Conservation (phyloP, 2,113 vertebrate genomes). For the Barbus barbus region DNA sequence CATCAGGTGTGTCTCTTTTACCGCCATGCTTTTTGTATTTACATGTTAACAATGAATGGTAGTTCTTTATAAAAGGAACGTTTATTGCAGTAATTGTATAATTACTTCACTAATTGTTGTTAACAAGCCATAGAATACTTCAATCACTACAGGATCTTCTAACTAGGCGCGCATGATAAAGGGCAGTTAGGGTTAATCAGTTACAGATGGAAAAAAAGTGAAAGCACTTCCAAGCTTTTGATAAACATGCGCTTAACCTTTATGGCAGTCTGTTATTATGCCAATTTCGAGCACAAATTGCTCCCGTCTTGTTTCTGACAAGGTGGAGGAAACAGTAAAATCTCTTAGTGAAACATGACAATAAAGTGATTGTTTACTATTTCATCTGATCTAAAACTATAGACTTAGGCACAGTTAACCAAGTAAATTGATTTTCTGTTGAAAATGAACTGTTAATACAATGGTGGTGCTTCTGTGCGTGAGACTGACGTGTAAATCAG, state of each 20-base stretch:
- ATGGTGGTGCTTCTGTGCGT: conserved; percentile 67
- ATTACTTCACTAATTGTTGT: conserved; percentile 82
- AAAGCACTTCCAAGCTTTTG: conserved; percentile 65
- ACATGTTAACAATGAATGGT: conserved; percentile 68
- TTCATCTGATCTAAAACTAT: neutral
- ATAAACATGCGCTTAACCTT: conserved; percentile 74
- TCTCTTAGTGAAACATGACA: neutral
- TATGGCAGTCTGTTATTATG: conserved; percentile 25
- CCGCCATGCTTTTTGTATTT: conserved; percentile 62
- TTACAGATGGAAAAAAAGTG: conserved; percentile 70
- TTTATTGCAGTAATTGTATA: conserved; percentile 83
- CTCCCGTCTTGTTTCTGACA: conserved; percentile 57
- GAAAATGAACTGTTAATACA: conserved; percentile 46
- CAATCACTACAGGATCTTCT: conserved; percentile 71
- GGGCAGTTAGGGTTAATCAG: conserved; percentile 72
- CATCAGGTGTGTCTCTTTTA: conserved; percentile 18
- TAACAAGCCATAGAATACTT: conserved; percentile 76
- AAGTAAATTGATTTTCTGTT: neutral
- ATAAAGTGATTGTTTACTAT: conserved; percentile 10
- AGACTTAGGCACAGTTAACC: neutral
- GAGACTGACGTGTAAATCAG: conserved; percentile 69
- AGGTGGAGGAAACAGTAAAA: neutral
- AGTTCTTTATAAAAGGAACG: conserved; percentile 58
- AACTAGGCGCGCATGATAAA: conserved; percentile 73
- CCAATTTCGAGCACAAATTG: conserved; percentile 58